Evolutionary conservation across 2,797 vertebrate species (phyloP), one percentile per base, ranked within the genome.

Genomic region (Cyclura pinguis): DNA sequence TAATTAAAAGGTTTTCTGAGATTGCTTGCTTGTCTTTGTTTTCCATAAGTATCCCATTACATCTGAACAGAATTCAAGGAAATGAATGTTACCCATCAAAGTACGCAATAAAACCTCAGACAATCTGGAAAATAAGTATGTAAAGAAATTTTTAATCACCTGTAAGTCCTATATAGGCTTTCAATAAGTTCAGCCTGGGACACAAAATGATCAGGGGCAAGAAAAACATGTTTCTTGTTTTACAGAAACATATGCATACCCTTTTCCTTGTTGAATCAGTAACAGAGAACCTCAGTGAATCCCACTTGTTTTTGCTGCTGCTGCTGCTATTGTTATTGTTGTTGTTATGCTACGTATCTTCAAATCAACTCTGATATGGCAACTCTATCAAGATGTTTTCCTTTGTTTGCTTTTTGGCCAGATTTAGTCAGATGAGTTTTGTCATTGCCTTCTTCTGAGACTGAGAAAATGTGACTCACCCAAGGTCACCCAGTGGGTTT

Each of bases 1-100:
- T 27, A 32, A 74, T 38, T 57, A 47, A 88, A 73, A 52, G 16
- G 14, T 47, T 86, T 29, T 83, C 80, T 50, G 57, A 0, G 82
- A 35, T 69, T 93, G 80, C 92, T 12, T 78, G 32, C 20, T 42
- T 81, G 35, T 32, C 95, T 91, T 90, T 86, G 88, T 87, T 93
- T 93, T 91, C 4, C 1, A 73, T 62, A 35, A 84, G 4, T 3
- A 87, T 88, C 64, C 81, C 55, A 88, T 89, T 85, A 90, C 88
- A 22, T 57, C 91, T 74, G 59, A 77, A 69, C 62, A 84, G 74
- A 67, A 89, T 85, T 50, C 80, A 88, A 88, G 91, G 94, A 81
- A 42, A 83, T 92, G 90, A 85, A 88, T 91, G 81, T 72, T 24
- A 77, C 0, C 0, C 47, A 87, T 62, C 27, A 57, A 86, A 92